These are phyloP conservation scores for Macrosoma leucophasiata DNA, from an alignment of 2,888 invertebrate species.

Conservation along the genomic window DNA sequence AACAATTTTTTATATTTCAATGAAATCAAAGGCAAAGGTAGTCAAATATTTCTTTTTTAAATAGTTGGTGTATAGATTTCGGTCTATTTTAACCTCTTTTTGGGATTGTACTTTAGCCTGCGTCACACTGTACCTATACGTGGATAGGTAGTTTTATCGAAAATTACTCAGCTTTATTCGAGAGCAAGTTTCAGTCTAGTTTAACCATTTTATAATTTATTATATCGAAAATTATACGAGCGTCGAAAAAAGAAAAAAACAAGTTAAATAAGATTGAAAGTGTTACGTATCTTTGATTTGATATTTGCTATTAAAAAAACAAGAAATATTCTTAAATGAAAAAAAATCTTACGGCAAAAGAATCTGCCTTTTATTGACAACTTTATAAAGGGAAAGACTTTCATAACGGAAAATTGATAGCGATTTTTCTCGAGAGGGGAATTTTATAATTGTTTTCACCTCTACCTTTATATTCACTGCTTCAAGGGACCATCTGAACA, in stretches of 20 bases:
- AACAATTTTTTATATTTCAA: too few species aligned
- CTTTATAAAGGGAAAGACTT: slow-evolving; percentile 53
- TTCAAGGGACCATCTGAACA: slow-evolving; percentile 25
- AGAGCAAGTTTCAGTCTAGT: too few species aligned
- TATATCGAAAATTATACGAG: slow-evolving; percentile 1
- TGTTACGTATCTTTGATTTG: slow-evolving; percentile 3
- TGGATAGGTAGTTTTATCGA: too few species aligned
- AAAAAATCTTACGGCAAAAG: slow-evolving; percentile 40
- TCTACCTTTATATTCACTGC: slow-evolving; percentile 38
- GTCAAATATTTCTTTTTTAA: too few species aligned
- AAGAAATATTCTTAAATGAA: slow-evolving; percentile 32
- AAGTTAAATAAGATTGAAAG: slow-evolving; percentile 14
- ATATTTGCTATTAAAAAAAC: slow-evolving; percentile 26
- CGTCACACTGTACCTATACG: too few species aligned
- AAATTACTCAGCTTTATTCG: too few species aligned
- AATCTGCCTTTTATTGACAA: slow-evolving; percentile 53
- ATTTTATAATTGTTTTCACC: slow-evolving; percentile 55
- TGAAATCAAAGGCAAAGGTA: too few species aligned
- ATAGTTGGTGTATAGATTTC: too few species aligned
- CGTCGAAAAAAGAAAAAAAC: slow-evolving; percentile 4
- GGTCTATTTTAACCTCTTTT: too few species aligned
- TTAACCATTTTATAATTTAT: not conserved
- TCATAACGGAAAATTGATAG: slow-evolving; percentile 52
- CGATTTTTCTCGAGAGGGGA: slow-evolving; percentile 43
- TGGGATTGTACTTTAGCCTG: too few species aligned